Base-by-base conservation (phyloP, 2,888 invertebrate genomes). In the Agrochola macilenta region DNA sequence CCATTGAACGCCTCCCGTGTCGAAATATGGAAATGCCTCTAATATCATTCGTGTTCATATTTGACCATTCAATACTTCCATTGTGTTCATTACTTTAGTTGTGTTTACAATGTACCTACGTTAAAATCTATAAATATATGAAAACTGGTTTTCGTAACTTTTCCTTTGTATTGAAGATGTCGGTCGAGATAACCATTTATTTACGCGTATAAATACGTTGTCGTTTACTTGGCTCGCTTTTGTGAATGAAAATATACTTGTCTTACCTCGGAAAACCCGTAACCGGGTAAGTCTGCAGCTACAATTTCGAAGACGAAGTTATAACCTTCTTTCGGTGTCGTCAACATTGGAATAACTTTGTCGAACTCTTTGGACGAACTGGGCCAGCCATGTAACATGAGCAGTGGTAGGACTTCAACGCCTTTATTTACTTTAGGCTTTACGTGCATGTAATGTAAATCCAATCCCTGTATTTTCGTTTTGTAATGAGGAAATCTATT, bases 351-450 rank as follows among this genome's bases (percentile, higher is more conserved):
- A 85, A 98, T 97, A 14, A 98, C 95, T 87, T 98, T 98, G 88
- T 97, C 97, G 91, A 98, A 99, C 93, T 99, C 99, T 72, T 98
- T 97, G 0, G 99, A 97, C 0, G 98, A 98, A 74, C 99, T 98
- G 0, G 99, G 99, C 99, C 99, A 99, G 26, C 99, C 99, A 89
- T 99, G 99, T 66, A 98, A 91, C 85, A 99, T 88, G 1, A 99
- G 93, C 61, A 99, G 87, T 0, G 99, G 98, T 39, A 98, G 81
- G 1, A 95, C 92, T 81, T 93, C 91, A 9, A 91, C 57, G 12
- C 81, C 87, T 69, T 86, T 82, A 12, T 89, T 90, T 0, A 86
- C 92, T 12, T 93, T 85, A 0, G 98, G 98, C 87, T 97, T 98
- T 0, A 97, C 97, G 83, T 97, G 98, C 46, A 98, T 97, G 90